Evolutionary conservation across 2,888 invertebrate genomes (phyloP).

Genomic region (Drosophila hamatofila): DNA sequence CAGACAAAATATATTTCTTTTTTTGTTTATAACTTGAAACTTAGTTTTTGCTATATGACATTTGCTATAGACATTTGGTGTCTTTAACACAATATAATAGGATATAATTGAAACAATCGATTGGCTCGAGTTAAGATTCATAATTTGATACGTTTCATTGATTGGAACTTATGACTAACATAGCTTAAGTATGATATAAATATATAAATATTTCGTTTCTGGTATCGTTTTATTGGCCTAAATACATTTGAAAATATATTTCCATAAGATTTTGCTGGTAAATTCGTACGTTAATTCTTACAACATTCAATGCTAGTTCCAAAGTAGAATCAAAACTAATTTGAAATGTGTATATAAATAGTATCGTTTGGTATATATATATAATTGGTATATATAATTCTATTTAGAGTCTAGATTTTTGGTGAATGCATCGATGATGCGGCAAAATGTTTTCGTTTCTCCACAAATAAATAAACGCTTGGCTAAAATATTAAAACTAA

Average conservation of each 20-base stretch:
- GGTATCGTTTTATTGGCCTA: constrained; percentile 9
- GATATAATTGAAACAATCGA: not conserved
- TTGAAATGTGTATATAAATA: constrained; percentile 7
- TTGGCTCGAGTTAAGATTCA: not conserved
- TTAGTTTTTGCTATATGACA: no score
- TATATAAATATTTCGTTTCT: constrained; percentile 26
- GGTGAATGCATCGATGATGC: constrained; percentile 47
- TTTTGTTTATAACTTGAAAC: no score
- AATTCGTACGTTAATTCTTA: constrained; percentile 65
- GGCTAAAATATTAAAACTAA: constrained; percentile 33
- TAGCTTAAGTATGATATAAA: constrained; percentile 15
- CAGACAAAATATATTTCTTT: no score
- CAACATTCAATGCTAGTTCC: constrained; percentile 61
- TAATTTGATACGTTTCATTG: constrained; percentile 1
- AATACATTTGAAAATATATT: constrained; percentile 25
- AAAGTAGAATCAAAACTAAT: not conserved
- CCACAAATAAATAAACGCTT: constrained; percentile 52
- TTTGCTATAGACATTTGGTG: no score
- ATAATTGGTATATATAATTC: not conserved
- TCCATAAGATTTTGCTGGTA: constrained; percentile 49
- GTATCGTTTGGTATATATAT: constrained; percentile 29
- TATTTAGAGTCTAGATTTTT: constrained; percentile 51
- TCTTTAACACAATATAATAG: not conserved
- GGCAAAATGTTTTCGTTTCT: constrained; percentile 31
- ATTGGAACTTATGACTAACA: not conserved